Percentiles rank a stretch among this genome's conserved stretches.
These are phyloP conservation scores for Andrena hattorfiana DNA, from an alignment of 2,888 invertebrate species.

Conservation along the genomic window DNA sequence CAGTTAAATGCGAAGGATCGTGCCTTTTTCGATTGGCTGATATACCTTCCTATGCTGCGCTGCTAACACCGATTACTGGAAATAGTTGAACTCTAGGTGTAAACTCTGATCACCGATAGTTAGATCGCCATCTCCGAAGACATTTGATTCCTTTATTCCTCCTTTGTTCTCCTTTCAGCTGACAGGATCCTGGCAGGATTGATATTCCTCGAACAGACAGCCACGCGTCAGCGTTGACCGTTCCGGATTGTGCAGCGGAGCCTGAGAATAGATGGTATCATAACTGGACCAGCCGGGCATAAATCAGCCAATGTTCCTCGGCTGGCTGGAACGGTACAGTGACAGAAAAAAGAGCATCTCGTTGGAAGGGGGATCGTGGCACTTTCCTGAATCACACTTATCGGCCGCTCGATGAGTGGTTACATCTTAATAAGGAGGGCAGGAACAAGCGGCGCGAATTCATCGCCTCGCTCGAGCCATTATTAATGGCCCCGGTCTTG, in stretches of 20 bases:
- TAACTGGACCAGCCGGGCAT: slow-evolving; percentile 13
- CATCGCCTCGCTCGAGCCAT: slow-evolving; percentile 65
- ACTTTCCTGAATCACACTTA: slow-evolving; percentile 72
- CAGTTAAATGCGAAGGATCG: slow-evolving; percentile 26
- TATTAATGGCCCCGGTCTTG: slow-evolving; percentile 75
- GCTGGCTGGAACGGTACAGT: slow-evolving; percentile 27
- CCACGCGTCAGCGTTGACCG: not conserved
- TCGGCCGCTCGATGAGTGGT: slow-evolving; percentile 67
- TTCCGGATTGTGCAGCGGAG: not conserved
- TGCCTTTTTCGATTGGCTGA: no score
- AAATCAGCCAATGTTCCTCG: slow-evolving; percentile 29
- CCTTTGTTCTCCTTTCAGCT: no score
- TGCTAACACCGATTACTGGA: no score
- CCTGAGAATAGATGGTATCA: not conserved
- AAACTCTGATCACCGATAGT: no score
- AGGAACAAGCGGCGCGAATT: slow-evolving; percentile 65
- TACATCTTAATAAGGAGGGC: slow-evolving; percentile 76
- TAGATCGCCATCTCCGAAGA: no score
- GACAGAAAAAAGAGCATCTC: slow-evolving; percentile 8
- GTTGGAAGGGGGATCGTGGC: slow-evolving; percentile 14
- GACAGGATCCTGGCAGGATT: no score
- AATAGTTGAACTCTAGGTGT: no score
- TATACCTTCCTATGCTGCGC: no score
- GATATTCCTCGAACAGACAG: no score
- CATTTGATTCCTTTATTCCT: no score